Base-by-base conservation (phyloP, 2,888 invertebrate genomes). In the Anodontia alba region DNA sequence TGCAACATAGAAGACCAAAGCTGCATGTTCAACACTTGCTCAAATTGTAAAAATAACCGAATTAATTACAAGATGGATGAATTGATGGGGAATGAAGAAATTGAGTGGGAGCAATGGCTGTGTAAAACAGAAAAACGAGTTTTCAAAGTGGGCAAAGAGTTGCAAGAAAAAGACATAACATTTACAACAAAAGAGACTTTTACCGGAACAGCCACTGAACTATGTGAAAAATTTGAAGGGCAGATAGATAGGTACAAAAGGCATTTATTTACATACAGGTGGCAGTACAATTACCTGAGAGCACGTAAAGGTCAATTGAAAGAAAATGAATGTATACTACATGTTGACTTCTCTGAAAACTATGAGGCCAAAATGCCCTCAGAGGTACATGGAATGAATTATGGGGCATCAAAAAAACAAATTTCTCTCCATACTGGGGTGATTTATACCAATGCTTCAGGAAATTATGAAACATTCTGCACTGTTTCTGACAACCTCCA, bases 401-500 rank as follows among this genome's bases (percentile, higher is more conserved):
- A 79, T 72, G 81, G 80, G 38, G 80, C 67, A 5, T 84, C 77
- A n/a, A 74, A 74, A 36, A 54, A 46, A 12, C 84, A 86, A 72
- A 66, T 78, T 20, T 69, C 79, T 20, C 51, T 88, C 0, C 84
- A 88, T 49, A 88, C 88, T 38, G 84, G 78, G 7, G 73, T 81
- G 26, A 66, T 36, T 23, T 68, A 73, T 33, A 73, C 62, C 57
- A 49, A 66, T 33, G 23, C 26, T 15, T 69, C 31, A 68, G 42
- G 42, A 54, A 17, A 67, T 38, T 26, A 36, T 51, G n/a, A 73
- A 17, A 62, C 84, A 31, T 89, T 89, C 83, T 92, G 93, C 83
- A 90, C 93, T 31, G 76, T 94, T 0, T 93, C 93, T n/a, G 80
- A 91, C 76, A 87, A 87, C 76, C 80, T 91, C 5, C 75, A 88